Percentiles rank a stretch among this genome's conserved stretches.
These are phyloP conservation scores for Apis mellifera DNA, from an alignment of 1,140 invertebrate genomes.

Conservation along the genomic window Amel_HAv3.1 CM009934.2:9566501-9567000, in stretches of 20 bases:
- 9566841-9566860: constrained; percentile 44
- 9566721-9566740: not conserved
- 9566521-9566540: too few species aligned
- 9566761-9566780: constrained; percentile 30
- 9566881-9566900: constrained; percentile 28
- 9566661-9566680: constrained; percentile 15
- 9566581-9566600: not conserved
- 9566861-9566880: constrained; percentile 53
- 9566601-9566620: not conserved
- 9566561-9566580: not conserved
- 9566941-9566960: constrained; percentile 55
- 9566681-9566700: constrained; percentile 56
- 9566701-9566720: constrained; percentile 30
- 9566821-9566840: constrained; percentile 55
- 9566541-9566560: too few species aligned
- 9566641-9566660: not conserved
- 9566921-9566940: constrained; percentile 38
- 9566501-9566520: not conserved
- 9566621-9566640: not conserved
- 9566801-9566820: constrained; percentile 54
- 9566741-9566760: not conserved
- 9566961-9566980: constrained; percentile 53
- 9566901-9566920: constrained; percentile 59
- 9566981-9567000: constrained; percentile 59
- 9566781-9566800: constrained; percentile 59